These are phyloP conservation scores for Zaprionus vittiger DNA, from an alignment of 1,140 invertebrate genomes.

Conservation along the genomic window DNA sequence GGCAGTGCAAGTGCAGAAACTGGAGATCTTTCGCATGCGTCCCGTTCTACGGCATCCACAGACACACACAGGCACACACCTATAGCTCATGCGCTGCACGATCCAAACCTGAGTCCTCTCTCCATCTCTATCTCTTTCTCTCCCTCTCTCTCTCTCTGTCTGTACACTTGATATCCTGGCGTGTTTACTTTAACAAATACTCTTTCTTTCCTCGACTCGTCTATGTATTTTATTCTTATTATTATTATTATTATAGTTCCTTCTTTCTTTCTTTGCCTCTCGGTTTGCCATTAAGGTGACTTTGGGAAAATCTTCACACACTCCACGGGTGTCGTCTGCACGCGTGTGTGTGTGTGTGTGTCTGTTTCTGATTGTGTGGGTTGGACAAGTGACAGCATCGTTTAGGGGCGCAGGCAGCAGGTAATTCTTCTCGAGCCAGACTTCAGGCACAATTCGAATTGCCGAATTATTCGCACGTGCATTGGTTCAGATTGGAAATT, in stretches of 20 bases:
- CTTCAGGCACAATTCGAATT: constrained; percentile 49
- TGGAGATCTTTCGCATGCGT: constrained; percentile 69
- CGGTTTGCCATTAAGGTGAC: constrained; percentile 59
- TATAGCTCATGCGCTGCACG: constrained; percentile 56
- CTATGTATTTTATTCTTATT: constrained; percentile 70
- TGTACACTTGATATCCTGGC: constrained; percentile 83
- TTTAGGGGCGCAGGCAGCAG: constrained; percentile 67
- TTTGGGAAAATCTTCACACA: constrained; percentile 71
- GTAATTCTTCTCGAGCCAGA: constrained; percentile 67
- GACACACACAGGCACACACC: constrained; percentile 27
- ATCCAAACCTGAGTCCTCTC: background rate
- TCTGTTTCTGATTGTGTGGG: constrained; percentile 21
- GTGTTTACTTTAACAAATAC: constrained; percentile 82
- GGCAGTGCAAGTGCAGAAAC: constrained; percentile 76
- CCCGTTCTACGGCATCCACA: constrained; percentile 8
- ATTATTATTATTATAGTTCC: constrained; percentile 73
- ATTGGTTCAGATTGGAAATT: constrained; percentile 62
- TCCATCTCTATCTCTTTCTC: background rate
- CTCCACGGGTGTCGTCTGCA: constrained; percentile 38
- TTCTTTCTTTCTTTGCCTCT: constrained; percentile 55
- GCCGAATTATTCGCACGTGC: constrained; percentile 73
- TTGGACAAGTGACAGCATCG: constrained; percentile 73
- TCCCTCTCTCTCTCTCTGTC: background rate
- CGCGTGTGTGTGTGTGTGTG: constrained; percentile 8
- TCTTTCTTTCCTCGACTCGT: constrained; percentile 59